Conservation (phyloP, 2,113 vertebrate species). For the Melanostigma gelatinosum region DNA sequence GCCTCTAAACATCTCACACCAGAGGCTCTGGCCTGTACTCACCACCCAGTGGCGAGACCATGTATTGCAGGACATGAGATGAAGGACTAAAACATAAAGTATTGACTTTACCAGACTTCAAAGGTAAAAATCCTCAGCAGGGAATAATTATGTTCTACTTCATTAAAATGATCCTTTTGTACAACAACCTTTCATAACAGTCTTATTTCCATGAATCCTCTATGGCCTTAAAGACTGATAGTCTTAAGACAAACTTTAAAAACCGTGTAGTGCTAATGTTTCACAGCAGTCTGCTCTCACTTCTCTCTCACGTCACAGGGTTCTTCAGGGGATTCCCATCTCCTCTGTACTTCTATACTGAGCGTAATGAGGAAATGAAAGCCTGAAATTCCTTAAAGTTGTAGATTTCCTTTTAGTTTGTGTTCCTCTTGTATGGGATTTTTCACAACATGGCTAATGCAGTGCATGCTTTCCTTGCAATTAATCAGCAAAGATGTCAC, state of each 20-base stretch:
- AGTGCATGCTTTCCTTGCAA: background rate
- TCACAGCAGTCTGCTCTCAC: background rate
- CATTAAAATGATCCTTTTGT: background rate
- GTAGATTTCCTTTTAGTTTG: background rate
- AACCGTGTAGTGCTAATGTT: constrained; percentile 19
- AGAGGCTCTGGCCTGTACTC: constrained; percentile 10
- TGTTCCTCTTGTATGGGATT: background rate
- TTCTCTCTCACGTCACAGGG: background rate
- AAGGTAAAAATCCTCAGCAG: background rate
- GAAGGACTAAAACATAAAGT: background rate
- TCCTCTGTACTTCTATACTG: background rate
- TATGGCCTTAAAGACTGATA: background rate
- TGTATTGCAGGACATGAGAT: constrained; percentile 5
- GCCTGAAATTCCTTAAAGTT: background rate
- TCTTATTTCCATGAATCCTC: background rate
- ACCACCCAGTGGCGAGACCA: constrained; percentile 4
- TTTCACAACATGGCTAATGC: background rate
- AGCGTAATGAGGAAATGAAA: constrained; percentile 10
- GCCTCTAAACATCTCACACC: constrained; percentile 46
- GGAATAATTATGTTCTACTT: background rate
- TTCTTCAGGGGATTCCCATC: constrained; percentile 23
- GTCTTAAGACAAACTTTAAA: too few species aligned
- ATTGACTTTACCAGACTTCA: background rate
- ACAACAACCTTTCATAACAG: background rate
- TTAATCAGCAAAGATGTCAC: background rate